Percentiles rank a stretch among this genome's conserved stretches.
Evolutionary conservation across 2,888 invertebrate genomes (phyloP).

Genomic region (Drosophila nr. medialis): DNA sequence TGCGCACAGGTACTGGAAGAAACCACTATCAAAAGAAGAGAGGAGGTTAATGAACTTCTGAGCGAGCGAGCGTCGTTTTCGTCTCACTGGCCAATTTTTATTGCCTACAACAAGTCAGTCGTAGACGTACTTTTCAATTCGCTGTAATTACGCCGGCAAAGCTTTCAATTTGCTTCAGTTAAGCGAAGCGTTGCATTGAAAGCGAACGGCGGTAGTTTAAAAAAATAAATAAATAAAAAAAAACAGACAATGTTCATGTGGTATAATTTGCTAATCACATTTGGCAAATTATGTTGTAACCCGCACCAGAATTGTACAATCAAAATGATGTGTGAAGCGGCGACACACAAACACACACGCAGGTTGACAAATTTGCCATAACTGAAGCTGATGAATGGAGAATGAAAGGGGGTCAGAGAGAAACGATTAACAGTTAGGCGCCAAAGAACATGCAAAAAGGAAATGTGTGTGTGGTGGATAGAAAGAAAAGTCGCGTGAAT

Average conservation of each 20-base stretch:
- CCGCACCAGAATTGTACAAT: conserved; percentile 67
- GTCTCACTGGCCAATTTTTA: conserved; percentile 72
- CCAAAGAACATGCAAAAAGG: conserved; percentile 41
- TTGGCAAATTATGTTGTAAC: conserved; percentile 77
- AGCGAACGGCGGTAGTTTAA: conserved; percentile 54
- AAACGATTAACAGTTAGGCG: conserved; percentile 40
- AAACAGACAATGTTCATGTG: conserved; percentile 49
- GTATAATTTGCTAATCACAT: conserved; percentile 74
- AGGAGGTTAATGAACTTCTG: conserved; percentile 64
- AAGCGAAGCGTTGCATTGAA: conserved; percentile 79
- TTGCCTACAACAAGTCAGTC: conserved; percentile 65
- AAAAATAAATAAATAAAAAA: background rate
- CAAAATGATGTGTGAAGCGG: conserved; percentile 52
- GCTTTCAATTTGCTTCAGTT: conserved; percentile 79
- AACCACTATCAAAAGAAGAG: conserved; percentile 21
- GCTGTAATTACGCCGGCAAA: conserved; percentile 67
- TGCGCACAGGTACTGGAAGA: conserved; percentile 20
- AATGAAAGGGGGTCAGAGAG: conserved; percentile 31
- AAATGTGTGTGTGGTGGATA: conserved; percentile 23
- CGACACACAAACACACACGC: conserved; percentile 38
- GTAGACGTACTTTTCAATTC: conserved; percentile 68
- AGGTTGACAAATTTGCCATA: conserved; percentile 65
- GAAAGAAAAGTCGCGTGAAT: conserved; percentile 69
- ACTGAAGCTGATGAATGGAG: conserved; percentile 30
- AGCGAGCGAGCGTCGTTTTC: conserved; percentile 17